Evolutionary conservation across 2,797 vertebrate genomes (phyloP), one percentile per base, ranked within the genome.

Genomic region (Ambastaia sidthimunki): DNA sequence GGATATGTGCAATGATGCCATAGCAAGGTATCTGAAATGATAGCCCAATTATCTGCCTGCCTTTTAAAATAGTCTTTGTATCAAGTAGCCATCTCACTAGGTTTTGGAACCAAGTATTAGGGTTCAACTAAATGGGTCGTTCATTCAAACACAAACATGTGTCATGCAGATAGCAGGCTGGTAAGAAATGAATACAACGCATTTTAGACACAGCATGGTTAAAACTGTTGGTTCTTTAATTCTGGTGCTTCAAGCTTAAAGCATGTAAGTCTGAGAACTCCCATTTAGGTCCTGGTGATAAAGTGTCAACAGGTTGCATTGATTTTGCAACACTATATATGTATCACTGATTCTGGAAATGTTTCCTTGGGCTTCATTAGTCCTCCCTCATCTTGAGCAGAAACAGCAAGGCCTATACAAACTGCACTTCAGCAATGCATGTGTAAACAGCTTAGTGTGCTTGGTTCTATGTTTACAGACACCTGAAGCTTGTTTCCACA

Each of bases 321-420:
- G 65, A 48, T 74, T 57, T 74, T 59, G 60, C 48, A 60, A 75
- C 59, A 85, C 82, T 78, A 63, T 72, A 79, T 85, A 82, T 71
- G 72, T 16, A 59, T 55, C 74, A 6, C 62, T 81, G 82, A 76
- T 52, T 70, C 65, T 59, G 60, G 55, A 70, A 47, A 34, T 77
- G 77, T 81, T 74, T 68, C 72, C 68, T 80, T 76, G 50, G 76
- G 78, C 74, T 44, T 73, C 37, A 78, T 78, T 66, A 50, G 44
- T 74, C 48, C 47, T 31, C 23, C 15, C 23, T 74, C 76, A 82
- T 71, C 81, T 71, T 70, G 19, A 37, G 67, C 66, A 82, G 48
- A 78, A 70, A 74, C 48, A 57, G 76, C n/a, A n/a, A n/a, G n/a
- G n/a, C n/a, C 57, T 74, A 47, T 57, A 63, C 50, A 80, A 67